Conservation (phyloP, 2,113 vertebrate genomes). For the Amazona guildingii region DNA sequence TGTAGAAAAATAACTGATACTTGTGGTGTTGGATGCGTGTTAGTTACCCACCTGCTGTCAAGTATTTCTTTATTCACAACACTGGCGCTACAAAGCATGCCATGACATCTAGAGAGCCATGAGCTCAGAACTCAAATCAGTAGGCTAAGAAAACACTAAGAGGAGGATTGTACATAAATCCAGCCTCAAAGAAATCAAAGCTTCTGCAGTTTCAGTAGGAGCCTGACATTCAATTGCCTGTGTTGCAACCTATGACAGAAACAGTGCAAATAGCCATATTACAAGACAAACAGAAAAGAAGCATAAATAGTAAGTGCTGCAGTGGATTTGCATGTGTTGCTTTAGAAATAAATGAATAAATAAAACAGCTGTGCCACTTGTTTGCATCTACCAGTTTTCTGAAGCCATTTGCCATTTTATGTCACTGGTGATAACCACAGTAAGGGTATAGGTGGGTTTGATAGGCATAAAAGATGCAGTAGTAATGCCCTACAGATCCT, state of each 20-base stretch:
- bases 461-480: not conserved
- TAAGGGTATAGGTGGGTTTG: not conserved
- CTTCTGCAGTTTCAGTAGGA: not conserved
- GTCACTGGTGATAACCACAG: not conserved
- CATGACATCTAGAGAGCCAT: not conserved
- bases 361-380: not conserved
- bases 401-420: not conserved
- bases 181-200: not conserved
- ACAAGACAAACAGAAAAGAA: not conserved
- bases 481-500: not conserved
- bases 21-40: not conserved
- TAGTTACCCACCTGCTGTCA: not conserved
- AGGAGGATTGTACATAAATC: not conserved
- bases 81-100: not conserved
- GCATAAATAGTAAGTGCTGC: not conserved
- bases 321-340: not conserved
- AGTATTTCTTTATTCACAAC: not conserved
- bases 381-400: not conserved
- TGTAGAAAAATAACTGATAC: not conserved
- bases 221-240: not conserved
- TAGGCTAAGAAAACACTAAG: not conserved
- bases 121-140: not conserved
- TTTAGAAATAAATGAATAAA: not conserved
- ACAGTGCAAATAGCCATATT: not conserved
- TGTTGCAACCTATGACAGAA: not conserved